Evolutionary conservation across 2,888 invertebrate species (phyloP).

Genomic region (Alitta virens): DNA sequence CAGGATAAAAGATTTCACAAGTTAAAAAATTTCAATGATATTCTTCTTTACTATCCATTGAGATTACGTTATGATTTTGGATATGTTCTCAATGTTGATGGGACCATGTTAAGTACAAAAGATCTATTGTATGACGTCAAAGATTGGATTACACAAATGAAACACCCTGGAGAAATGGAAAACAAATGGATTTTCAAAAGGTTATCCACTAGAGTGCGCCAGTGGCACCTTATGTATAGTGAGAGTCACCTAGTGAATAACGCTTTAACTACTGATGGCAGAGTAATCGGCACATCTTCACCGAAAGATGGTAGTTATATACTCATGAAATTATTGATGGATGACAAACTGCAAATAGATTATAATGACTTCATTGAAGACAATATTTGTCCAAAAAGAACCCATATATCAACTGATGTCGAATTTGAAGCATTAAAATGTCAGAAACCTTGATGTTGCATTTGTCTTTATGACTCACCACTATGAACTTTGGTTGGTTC

Average conservation of each 20-base stretch:
- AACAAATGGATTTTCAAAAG: neutral
- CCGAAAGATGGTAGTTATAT: neutral
- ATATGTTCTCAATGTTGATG: neutral
- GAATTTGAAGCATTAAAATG: no score
- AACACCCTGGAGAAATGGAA: neutral
- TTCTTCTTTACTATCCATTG: neutral
- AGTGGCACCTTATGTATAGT: neutral
- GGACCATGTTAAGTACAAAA: neutral
- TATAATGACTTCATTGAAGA: no score
- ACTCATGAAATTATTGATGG: neutral
- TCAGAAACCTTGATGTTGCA: no score
- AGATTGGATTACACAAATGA: neutral
- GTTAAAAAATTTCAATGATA: neutral
- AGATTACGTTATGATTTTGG: neutral
- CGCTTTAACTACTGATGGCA: neutral
- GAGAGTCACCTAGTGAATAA: neutral
- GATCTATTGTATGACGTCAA: neutral
- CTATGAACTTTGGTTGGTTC: no score
- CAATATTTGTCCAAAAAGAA: no score
- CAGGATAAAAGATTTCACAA: neutral
- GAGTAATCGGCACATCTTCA: neutral
- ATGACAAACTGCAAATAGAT: neutral
- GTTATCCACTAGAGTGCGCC: neutral
- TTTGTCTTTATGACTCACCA: no score
- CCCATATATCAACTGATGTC: no score